Conservation (phyloP, 2,113 vertebrate genomes). For the Catagonus wagneri region DNA sequence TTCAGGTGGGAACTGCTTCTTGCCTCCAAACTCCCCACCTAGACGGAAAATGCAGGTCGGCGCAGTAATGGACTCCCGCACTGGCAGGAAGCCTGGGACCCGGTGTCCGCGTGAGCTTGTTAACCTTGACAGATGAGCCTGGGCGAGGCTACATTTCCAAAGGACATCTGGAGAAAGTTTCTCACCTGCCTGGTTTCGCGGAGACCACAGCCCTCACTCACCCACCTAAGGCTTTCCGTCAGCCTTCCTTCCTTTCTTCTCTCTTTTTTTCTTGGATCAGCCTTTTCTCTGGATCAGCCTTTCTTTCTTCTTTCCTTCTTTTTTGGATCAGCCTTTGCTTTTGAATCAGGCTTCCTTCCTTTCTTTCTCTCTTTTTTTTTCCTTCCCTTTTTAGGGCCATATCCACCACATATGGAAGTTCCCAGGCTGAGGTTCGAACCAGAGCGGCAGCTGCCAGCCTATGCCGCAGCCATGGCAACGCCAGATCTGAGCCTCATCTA, state of each 20-base stretch:
- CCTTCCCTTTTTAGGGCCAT: too few species aligned
- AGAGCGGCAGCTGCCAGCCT: too few species aligned
- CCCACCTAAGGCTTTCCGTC: background rate
- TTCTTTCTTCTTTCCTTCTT: too few species aligned
- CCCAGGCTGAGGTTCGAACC: too few species aligned
- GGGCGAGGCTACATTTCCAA: background rate
- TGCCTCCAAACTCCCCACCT: background rate
- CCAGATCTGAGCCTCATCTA: too few species aligned
- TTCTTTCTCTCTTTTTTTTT: too few species aligned
- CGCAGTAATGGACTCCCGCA: accelerated
- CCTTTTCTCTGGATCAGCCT: too few species aligned
- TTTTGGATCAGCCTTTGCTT: too few species aligned
- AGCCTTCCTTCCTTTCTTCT: background rate
- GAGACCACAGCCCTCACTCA: background rate
- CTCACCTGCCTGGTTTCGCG: background rate
- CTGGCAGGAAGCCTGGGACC: background rate
- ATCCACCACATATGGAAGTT: too few species aligned
- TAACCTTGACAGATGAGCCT: background rate
- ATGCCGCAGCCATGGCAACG: too few species aligned
- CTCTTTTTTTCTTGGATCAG: too few species aligned
- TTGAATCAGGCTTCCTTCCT: too few species aligned
- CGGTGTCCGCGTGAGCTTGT: background rate
- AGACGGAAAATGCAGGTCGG: background rate
- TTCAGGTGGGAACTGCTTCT: conserved; percentile 20
- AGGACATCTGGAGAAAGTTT: background rate